phyloP scores from a whole-genome alignment of 2,113 vertebrate species.

The Pygoscelis adeliae region DNA sequence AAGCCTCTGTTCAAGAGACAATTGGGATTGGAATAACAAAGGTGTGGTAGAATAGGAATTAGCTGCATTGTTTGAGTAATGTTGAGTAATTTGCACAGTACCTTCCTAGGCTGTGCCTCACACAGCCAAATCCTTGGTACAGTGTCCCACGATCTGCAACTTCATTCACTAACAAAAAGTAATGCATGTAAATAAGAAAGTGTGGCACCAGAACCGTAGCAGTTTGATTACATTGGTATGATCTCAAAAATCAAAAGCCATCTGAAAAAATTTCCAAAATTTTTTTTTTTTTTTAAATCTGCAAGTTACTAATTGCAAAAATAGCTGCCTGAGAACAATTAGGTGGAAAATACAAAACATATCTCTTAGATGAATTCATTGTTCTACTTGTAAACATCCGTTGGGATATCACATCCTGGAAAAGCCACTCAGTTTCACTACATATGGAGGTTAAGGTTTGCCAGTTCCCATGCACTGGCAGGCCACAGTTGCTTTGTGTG shows the following conservation, averaged over 20 bases:
- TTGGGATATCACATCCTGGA: constrained; percentile 58
- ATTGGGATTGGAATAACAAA: constrained; percentile 24
- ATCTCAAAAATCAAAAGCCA: not conserved
- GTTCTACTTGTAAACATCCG: constrained; percentile 68
- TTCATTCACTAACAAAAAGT: not conserved
- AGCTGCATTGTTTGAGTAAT: not conserved
- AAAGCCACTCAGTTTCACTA: constrained; percentile 50
- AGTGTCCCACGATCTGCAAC: not conserved
- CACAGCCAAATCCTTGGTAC: not conserved
- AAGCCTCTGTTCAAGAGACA: constrained; percentile 5
- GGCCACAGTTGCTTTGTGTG: not conserved
- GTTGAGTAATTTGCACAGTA: constrained; percentile 7
- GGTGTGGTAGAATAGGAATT: constrained; percentile 41
- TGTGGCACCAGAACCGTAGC: not conserved
- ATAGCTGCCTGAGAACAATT: constrained; percentile 65
- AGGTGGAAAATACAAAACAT: constrained; percentile 41
- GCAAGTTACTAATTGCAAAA: constrained; percentile 52
- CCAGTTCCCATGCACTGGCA: constrained; percentile 39
- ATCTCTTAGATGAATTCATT: constrained; percentile 61
- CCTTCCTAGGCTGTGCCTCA: not conserved
- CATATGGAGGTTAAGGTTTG: not conserved
- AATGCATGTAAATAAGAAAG: not conserved
- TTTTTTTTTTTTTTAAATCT: constrained; percentile 34
- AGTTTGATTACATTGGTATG: not conserved
- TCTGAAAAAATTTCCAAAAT: constrained; percentile 22